Base-by-base conservation (phyloP, 1,140 invertebrate species). In the Brachionus angularis region DNA sequence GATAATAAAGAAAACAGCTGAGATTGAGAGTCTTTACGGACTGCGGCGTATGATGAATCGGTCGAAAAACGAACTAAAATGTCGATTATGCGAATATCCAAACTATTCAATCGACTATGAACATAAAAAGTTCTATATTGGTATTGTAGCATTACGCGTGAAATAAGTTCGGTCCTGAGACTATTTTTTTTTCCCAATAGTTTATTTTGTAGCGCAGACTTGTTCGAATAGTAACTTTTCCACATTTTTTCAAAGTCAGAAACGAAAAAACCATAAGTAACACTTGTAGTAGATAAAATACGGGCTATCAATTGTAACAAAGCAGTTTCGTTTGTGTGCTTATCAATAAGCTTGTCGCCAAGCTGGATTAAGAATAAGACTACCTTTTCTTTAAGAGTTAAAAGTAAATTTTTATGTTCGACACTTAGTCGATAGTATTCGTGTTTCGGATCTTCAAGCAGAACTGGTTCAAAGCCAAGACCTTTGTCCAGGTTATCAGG, bases 71-170 rank as follows among this genome's bases (percentile, higher is more conserved):
- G 64, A 42, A 72, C 72, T 36, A n/a, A 86, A 86, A 74, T 90
- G 90, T 75, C 85, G 83, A 76, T 87, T 88, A 23, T 85, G 85
- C 5, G 86, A 83, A 16, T 90, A 77, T 61, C 81, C 80, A 25
- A 89, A 82, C n/a, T 90, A 75, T 79, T 88, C 84, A 7, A 84
- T 16, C 29, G n/a, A 10, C 39, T 67, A 18, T 67, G 42, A 2
- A 67, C 21, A 49, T 67, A 50, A 16, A 67, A 67, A 12, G 62
- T 67, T 18, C 62, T n/a, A 21, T 47, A 67, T 34, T 67, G 62
- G 47, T 67, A 67, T 25, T 67, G 62, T 14, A 67, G 31, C 42
- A 67, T 47, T 46, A 67, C 29, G 25, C 62, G 42, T 10, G 42
- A 33, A n/a, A 67, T 49, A 12, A 67, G 31, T 31, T 67, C 62